Evolutionary conservation across 2,888 invertebrate species (phyloP).

Genomic region (Agrochola lota): DNA sequence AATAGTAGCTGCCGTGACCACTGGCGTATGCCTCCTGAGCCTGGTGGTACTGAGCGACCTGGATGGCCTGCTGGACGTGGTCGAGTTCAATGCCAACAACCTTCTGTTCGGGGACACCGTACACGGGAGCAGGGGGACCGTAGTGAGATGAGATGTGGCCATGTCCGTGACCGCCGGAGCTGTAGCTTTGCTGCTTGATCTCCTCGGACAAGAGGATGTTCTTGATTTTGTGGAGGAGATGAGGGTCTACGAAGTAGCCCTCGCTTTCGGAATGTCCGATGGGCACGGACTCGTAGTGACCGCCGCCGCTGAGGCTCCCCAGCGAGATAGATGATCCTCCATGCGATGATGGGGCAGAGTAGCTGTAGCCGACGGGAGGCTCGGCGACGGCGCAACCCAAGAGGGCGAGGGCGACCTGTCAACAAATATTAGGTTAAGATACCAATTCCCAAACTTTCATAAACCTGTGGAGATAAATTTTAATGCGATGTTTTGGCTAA

Average conservation of each 20-base stretch:
- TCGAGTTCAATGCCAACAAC: constrained; percentile 96
- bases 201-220: constrained; percentile 96
- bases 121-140: constrained; percentile 92
- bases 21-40: constrained; percentile 90
- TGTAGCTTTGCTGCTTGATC: constrained; percentile 89
- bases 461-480: constrained; percentile 38
- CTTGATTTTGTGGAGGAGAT: constrained; percentile 95
- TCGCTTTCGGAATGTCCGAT: constrained; percentile 94
- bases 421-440: constrained; percentile 53
- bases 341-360: constrained; percentile 83
- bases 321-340: constrained; percentile 88
- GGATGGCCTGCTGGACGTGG: constrained; percentile 96
- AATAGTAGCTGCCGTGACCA: constrained; percentile 81
- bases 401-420: constrained; percentile 92
- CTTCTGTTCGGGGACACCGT: constrained; percentile 92
- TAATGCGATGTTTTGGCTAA: neutral
- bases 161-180: constrained; percentile 85
- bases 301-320: constrained; percentile 92
- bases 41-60: constrained; percentile 96
- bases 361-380: constrained; percentile 93
- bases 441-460: constrained; percentile 16
- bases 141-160: constrained; percentile 92
- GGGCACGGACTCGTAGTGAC: constrained; percentile 94
- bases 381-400: constrained; percentile 94
- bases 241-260: constrained; percentile 95